phyloP scores from a whole-genome alignment of 2,113 vertebrate species.

The Genyomyrus donnyi region DNA sequence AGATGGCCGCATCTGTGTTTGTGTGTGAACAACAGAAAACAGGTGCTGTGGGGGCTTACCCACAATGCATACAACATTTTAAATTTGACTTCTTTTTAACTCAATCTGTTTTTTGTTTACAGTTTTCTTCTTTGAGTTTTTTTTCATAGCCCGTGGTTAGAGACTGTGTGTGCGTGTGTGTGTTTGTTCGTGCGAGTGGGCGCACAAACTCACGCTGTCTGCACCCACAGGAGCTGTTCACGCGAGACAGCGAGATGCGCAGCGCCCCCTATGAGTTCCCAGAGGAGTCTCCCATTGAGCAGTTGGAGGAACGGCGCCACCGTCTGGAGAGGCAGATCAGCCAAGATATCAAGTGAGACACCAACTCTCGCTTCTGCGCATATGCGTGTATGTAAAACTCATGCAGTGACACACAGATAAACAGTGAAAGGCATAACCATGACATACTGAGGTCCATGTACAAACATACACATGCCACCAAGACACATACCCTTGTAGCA shows the following conservation, averaged over 20 bases:
- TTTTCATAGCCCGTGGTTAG: background rate
- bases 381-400: conserved; percentile 15
- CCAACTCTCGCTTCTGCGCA: background rate
- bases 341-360: conserved; percentile 88
- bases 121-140: background rate
- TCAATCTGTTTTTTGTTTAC: background rate
- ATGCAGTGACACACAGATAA: conserved; percentile 12
- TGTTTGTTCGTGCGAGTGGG: background rate
- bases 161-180: background rate
- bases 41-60: background rate
- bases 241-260: conserved; percentile 82
- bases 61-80: background rate
- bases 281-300: conserved; percentile 89
- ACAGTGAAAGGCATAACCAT: background rate
- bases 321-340: conserved; percentile 91
- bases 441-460: background rate
- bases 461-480: background rate
- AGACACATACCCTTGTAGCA: background rate
- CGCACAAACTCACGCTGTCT: background rate
- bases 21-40: background rate
- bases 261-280: conserved; percentile 91
- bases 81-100: background rate
- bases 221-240: conserved; percentile 77
- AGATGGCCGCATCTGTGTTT: background rate
- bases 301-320: conserved; percentile 85